Evolutionary conservation across 2,888 invertebrate species (phyloP), one percentile per base, ranked within the genome.

Genomic region (Hirtodrosophila duncani): DNA sequence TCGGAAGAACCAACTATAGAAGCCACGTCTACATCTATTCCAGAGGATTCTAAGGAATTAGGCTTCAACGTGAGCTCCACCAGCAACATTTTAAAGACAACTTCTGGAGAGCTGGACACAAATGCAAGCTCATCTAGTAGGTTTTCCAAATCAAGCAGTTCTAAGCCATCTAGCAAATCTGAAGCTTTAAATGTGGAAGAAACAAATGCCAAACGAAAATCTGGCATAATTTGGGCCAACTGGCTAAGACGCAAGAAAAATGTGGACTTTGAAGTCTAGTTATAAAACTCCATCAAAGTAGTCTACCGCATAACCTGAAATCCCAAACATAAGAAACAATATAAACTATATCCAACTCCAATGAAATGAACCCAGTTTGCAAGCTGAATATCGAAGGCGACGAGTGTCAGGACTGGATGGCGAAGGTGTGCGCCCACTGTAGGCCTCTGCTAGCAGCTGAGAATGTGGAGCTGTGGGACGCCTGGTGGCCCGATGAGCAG

Each of bases 341-440:
- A 14, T 1, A n/a, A 17, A 48, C 18, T 23, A 34, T n/a, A 14
- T 3, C 17, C 11, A 4, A 7, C 1, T 13, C 11, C 27, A n/a
- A 4, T 1, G 29, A 11, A 34, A 78, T 74, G 81, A 63, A 69
- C 55, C 55, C 61, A 1, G 39, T 33, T n/a, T 74, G 81, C 33
- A 46, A 29, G 21, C 11, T 52, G 7, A 42, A 62, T 18, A 42
- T 61, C 5, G 21, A 55, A 0, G 44, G 58, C 11, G 16, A 3
- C 8, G 63, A 66, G 16, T 81, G 78, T 46, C 69, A 66, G 39
- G 24, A 48, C 3, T 74, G 78, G 81, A 46, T 74, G 24, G 39
- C 16, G 7, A 43, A 59, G 3, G 52, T 66, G 1, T 36, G 52
- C 6, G 31, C 34, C 3, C 60, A 72, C 17, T 74, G 81, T 38